phyloP scores from a whole-genome alignment of 2,113 vertebrate species.

The Felis chaus region DNA sequence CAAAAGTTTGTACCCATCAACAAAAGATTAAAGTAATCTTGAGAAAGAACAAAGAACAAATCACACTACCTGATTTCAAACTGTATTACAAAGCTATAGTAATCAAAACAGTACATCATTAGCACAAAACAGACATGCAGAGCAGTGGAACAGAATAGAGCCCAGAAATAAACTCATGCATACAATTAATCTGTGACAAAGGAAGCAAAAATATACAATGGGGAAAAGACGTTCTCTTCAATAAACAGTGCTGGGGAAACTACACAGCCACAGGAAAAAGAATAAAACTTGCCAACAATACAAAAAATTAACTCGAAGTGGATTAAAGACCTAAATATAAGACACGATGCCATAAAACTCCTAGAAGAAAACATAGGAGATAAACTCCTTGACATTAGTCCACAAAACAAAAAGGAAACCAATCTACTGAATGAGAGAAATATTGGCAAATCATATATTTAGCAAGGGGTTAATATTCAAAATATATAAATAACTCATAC shows the following conservation, averaged over 20 bases:
- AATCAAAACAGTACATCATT: not conserved
- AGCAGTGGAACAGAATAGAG: not conserved
- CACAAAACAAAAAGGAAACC: not conserved
- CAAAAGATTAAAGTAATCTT: not conserved
- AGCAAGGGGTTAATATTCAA: not conserved
- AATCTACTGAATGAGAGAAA: not conserved
- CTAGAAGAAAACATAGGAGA: not conserved
- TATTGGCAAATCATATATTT: not conserved
- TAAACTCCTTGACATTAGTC: not conserved
- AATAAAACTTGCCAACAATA: not conserved
- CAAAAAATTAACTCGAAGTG: not conserved
- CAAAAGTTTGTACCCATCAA: not conserved
- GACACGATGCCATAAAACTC: not conserved
- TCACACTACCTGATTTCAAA: not conserved
- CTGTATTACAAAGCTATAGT: not conserved
- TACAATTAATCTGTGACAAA: not conserved
- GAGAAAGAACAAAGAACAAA: not conserved
- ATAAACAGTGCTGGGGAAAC: not conserved
- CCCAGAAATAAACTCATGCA: not conserved
- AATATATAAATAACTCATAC: not conserved
- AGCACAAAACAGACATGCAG: not conserved
- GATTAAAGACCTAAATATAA: not conserved
- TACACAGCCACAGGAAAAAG: not conserved
- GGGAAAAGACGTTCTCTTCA: not conserved
- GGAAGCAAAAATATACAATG: not conserved